Conservation (phyloP, 2,888 invertebrate genomes). For the Smittia aterrima region DNA sequence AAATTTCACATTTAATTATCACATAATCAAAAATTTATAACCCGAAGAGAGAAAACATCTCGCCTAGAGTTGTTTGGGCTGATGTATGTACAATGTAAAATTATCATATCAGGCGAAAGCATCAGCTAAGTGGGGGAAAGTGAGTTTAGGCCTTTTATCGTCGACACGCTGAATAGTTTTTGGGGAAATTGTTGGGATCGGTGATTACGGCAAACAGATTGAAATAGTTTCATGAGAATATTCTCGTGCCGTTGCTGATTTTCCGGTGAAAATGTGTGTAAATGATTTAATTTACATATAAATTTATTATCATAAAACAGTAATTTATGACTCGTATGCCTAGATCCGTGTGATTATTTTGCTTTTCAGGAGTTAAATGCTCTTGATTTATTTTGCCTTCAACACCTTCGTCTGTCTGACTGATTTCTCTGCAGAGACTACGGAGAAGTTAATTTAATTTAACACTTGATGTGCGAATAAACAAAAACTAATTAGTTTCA, state of each 20-base stretch:
- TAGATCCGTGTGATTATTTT: background rate
- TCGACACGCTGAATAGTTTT: background rate
- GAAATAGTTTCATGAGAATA: slow-evolving; percentile 4
- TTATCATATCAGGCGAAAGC: slow-evolving; percentile 1
- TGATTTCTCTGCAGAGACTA: background rate
- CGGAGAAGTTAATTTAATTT: background rate
- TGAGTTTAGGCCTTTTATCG: background rate
- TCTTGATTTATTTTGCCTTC: background rate
- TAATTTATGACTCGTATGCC: slow-evolving; percentile 8
- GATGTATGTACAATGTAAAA: background rate
- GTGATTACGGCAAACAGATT: background rate
- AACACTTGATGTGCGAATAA: background rate
- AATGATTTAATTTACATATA: slow-evolving; percentile 30
- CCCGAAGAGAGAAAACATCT: slow-evolving; percentile 1
- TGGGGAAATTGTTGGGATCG: background rate
- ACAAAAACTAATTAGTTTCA: background rate
- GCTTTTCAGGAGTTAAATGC: background rate
- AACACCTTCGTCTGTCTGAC: background rate
- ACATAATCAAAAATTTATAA: slow-evolving; percentile 39
- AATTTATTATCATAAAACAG: slow-evolving; percentile 9
- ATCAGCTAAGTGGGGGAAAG: background rate
- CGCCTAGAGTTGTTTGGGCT: background rate
- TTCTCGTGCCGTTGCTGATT: background rate
- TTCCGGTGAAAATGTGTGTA: slow-evolving; percentile 18
- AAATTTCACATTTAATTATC: slow-evolving; percentile 41